Evolutionary conservation across 1,140 invertebrate genomes (phyloP), one percentile per base, ranked within the genome.

Genomic region (Bombus sylvicola): DNA sequence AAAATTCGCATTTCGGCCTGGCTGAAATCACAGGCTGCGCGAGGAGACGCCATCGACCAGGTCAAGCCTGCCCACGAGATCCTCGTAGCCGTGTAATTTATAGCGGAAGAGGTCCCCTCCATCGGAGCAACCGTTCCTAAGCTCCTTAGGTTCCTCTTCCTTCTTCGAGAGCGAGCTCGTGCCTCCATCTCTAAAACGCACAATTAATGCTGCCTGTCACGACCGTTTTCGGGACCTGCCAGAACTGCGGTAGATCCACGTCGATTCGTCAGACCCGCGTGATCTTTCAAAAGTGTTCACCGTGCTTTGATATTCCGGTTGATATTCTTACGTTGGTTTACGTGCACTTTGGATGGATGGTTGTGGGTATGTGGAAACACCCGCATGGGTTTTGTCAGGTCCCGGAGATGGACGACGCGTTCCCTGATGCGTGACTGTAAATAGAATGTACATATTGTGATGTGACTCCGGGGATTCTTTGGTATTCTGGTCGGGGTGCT

Each of bases 21-120:
- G 57, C 43, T 89, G 77, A 93, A 93, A 94, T 93, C 92, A 93
- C 91, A 92, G 93, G 90, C 87, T 89, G 74, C 81, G 86, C 47
- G 18, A 57, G 13, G 31, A 68, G 73, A 76, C 86, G 77, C 76
- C 87, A 75, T 73, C 73, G 88, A 59, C 64, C 77, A 74, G 86
- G 88, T 87, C 88, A 87, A 89, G 37, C 39, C 57, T 59, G 34
- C 64, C 68, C 53, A 62, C 72, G 47, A 25, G 28, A 82, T 87
- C 34, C 89, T 91, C 79, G 86, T 92, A 92, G 90, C 89, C 87
- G 91, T 93, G 87, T 93, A 94, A 94, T 94, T 94, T 94, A 94
- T 94, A 92, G 93, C 92, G 87, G 88, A 89, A 94, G 91, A 91
- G 88, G 85, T 37, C 47, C 28, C n/a, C 47, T 57, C 47, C 18